These are phyloP conservation scores for Drosophila mojavensis DNA, from an alignment of 1,140 invertebrate species.

Conservation along the genomic window DNA sequence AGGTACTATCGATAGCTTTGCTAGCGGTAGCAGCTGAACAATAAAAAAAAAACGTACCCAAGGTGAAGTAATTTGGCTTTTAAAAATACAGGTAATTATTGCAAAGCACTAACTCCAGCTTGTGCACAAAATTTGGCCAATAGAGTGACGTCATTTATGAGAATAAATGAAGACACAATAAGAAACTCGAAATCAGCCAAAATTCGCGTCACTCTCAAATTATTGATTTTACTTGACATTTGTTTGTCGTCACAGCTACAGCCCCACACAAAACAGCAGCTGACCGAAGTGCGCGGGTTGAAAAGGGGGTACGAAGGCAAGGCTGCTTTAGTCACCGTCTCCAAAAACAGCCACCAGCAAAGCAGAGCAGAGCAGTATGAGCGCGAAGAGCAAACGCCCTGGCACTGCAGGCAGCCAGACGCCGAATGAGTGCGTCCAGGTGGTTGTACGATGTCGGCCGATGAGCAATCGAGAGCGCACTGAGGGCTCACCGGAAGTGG, in stretches of 20 bases:
- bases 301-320: conserved; percentile 40
- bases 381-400: conserved; percentile 70
- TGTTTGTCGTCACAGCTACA: conserved; percentile 75
- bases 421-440: conserved; percentile 86
- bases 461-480: conserved; percentile 92
- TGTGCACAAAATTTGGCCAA: conserved; percentile 5
- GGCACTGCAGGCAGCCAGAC: conserved; percentile 65
- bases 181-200: not conserved
- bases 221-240: conserved; percentile 78
- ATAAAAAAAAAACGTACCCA: conserved; percentile 61
- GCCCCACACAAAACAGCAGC: conserved; percentile 16
- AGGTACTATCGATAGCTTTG: conserved; percentile 24
- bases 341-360: conserved; percentile 24
- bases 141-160: conserved; percentile 30
- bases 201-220: conserved; percentile 45
- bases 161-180: not conserved
- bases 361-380: conserved; percentile 44
- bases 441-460: conserved; percentile 95
- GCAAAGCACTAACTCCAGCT: conserved; percentile 26
- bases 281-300: conserved; percentile 5
- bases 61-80: conserved; percentile 77
- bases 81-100: conserved; percentile 74
- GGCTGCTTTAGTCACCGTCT: conserved; percentile 65
- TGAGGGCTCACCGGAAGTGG: conserved; percentile 89
- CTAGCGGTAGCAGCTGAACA: conserved; percentile 47